Base-by-base conservation (phyloP, 2,797 vertebrate species). In the Sebastes glaucus region DNA sequence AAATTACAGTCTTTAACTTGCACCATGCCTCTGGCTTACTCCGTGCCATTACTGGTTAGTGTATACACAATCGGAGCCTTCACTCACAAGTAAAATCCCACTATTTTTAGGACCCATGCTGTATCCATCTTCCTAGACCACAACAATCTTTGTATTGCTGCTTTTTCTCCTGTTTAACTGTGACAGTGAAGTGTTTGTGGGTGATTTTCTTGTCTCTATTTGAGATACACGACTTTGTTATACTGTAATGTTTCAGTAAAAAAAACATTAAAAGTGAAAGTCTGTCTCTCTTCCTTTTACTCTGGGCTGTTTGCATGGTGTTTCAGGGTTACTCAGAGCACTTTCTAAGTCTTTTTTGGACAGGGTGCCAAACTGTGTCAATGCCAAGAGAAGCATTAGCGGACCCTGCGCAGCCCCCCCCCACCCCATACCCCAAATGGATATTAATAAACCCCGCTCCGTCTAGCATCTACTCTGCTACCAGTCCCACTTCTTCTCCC, bases 331-430 rank as follows among this genome's bases (percentile, higher is more conserved):
- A 87, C 87, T 88, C 78, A 78, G 76, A 90, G 88, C 86, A 88
- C 90, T 90, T 89, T 90, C 74, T 84, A 82, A 91, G 87, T 88
- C 87, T 86, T 90, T 88, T 89, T 82, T 71, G 86, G 83, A 91
- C 81, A 77, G 67, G 76, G 81, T 90, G 93, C 90, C 91, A 93
- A 93, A 89, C 89, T 90, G 77, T 87, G 86, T 87, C 83, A 82
- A 89, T 91, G 94, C 92, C 93, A 94, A 91, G 55, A 93, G 83
- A 91, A 91, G 94, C 93, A 94, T 94, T 94, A 94, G 92, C 18
- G 42, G 82, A 93, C 89, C 81, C 83, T 65, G 64, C 61, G 25
- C 84, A 74, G 79, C 33, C 33, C 56, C 70, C 53, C 35, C 63
- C 70, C 38, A 4, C 61, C 35, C 66, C 71, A 9, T 63, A 22